Evolutionary conservation across 2,797 vertebrate species (phyloP), one percentile per base, ranked within the genome.

Genomic region (Tapera naevia): DNA sequence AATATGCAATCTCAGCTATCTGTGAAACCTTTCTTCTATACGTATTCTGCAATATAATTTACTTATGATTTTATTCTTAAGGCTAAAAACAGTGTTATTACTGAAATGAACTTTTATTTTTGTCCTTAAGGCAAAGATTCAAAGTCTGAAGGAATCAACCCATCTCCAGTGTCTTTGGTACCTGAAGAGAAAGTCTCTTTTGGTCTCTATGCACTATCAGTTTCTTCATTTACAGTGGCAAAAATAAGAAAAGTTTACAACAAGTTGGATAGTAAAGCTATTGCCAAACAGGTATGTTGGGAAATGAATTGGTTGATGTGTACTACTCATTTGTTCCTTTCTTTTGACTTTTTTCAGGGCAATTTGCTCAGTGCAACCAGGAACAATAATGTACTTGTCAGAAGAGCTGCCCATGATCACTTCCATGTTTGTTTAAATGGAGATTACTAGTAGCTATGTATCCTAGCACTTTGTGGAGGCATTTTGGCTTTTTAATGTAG

Each of bases 101-200:
- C 82, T 75, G 39, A 94, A 60, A 81, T 70, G 18, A 88, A 24
- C 17, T 51, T 91, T 37, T 17, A 3, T 97, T 58, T 48, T 72
- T 95, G 33, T 87, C 75, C 96, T 96, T 67, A 93, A 99, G 99
- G 99, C 97, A 99, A 99, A 97, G 99, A 99, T 97, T 98, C 99
- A 0, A 99, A 99, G 96, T 97, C 98, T 1, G 99, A 99, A 97
- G 98, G 98, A 11, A 91, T 98, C 2, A 96, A 98, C 10, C 97
- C 98, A 3, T 98, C 97, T 5, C 98, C 99, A 0, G 98, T 99
- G 50, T 98, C 98, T 2, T 78, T 99, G 87, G 98, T 99, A 8
- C 99, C 99, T 5, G 99, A 99, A 91, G 99, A 99, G 94, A 99
- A 99, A 93, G 98, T 99, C n/a, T 99, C 99, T 21, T 99, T 99